Evolutionary conservation across 2,888 invertebrate species (phyloP).

Genomic region (Vesta saturnalis): DNA sequence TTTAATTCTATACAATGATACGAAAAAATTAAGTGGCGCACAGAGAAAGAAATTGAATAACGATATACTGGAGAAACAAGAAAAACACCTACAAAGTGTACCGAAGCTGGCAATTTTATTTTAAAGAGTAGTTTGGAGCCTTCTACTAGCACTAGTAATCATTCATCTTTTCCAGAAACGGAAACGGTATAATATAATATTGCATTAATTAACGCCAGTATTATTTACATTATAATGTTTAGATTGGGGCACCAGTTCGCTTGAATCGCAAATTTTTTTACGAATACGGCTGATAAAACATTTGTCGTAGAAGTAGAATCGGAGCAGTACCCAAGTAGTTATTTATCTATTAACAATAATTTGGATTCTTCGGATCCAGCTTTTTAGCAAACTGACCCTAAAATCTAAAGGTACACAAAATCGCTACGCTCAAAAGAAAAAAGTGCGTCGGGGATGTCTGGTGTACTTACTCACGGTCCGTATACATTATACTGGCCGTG

Average conservation of each 20-base stretch:
- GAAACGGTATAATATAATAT: not conserved
- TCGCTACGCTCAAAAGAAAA: not conserved
- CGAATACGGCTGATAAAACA: not conserved
- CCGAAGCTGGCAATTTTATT: not conserved
- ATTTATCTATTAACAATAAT: not conserved
- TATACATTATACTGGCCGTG: no score
- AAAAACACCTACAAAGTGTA: not conserved
- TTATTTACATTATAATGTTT: not conserved
- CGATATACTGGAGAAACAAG: not conserved
- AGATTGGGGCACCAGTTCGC: not conserved
- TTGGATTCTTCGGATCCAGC: not conserved
- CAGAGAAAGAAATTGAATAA: not conserved
- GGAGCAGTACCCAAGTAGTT: conserved; percentile 1
- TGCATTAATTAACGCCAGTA: conserved; percentile 3
- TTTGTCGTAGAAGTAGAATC: not conserved
- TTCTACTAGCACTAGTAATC: not conserved
- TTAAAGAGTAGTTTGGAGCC: not conserved
- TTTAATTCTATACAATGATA: not conserved
- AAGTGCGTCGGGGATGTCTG: no score
- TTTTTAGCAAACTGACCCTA: not conserved
- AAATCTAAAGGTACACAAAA: not conserved
- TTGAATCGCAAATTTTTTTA: not conserved
- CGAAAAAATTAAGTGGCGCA: not conserved
- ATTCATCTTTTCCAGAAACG: not conserved
- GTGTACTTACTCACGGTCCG: no score